Base-by-base conservation (phyloP, 2,113 vertebrate genomes). In the Lepidothrix coronata region DNA sequence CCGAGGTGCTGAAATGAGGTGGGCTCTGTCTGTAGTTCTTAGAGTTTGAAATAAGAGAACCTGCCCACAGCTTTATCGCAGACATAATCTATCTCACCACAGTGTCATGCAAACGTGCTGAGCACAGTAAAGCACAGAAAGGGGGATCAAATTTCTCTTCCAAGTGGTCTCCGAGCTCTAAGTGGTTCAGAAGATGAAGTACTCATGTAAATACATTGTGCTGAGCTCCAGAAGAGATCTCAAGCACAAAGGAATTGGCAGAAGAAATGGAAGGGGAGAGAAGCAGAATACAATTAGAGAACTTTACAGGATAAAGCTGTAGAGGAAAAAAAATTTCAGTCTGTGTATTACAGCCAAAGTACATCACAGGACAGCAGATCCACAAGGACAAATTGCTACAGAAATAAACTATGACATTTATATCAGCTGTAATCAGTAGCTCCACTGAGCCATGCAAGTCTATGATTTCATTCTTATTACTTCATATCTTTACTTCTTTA, bases 341-440 rank as follows among this genome's bases (percentile, higher is more conserved):
- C 15, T 74, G 12, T 39, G 55, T 51, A 72, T 72, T 57, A 72
- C 90, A 95, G 88, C 90, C 92, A 91, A 90, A 97, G 76, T 41
- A 81, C 59, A 85, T 88, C 90, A 90, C 59, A 89, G 83, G 68
- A 91, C 88, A 96, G 85, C 76, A 92, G 79, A 91, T 90, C 48
- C 82, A 86, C 79, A 66, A 88, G 68, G 12, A 21, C 85, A 94
- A 95, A 95, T 91, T 94, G 88, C 87, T 78, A 57, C 41, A 93
- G 80, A 95, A 95, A 91, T 94, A 76, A 89, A 85, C 88, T 37
- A 30, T 90, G 83, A 91, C 92, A 87, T 92, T 90, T 95, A 89
- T 88, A 92, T 95, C 92, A 94, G 88, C 86, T 94, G 92, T 67
- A 95, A 96, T 96, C 95, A 92, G 96, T 90, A 97, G 95, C 93